These are phyloP conservation scores for Oegoconia quadripuncta DNA, from an alignment of 2,888 invertebrate genomes.

Conservation along the genomic window DNA sequence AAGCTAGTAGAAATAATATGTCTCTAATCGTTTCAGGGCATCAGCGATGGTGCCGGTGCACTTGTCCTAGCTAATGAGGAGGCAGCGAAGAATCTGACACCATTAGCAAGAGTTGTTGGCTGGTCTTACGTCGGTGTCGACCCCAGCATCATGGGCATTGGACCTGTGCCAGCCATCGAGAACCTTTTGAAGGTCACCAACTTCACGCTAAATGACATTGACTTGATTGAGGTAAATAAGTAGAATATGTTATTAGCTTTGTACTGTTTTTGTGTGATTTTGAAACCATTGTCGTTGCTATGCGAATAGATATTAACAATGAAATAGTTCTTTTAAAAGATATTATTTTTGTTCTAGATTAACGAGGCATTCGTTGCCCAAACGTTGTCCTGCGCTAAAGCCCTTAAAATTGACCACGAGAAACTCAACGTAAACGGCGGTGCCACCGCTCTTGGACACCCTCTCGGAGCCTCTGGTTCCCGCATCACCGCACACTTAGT, in stretches of 20 bases:
- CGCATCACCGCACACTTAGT: conserved; percentile 95
- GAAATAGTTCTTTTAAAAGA: no score
- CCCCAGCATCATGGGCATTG: conserved; percentile 98
- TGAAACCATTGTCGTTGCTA: not conserved
- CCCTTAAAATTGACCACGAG: conserved; percentile 89
- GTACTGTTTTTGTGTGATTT: not conserved
- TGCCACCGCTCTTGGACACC: conserved; percentile 98
- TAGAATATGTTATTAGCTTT: not conserved
- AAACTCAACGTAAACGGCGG: conserved; percentile 97
- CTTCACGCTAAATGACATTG: conserved; percentile 90
- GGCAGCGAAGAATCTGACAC: conserved; percentile 91
- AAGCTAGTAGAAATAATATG: no score
- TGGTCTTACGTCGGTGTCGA: conserved; percentile 97
- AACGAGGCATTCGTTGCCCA: conserved; percentile 99
- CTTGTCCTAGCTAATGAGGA: conserved; percentile 94
- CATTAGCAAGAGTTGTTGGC: conserved; percentile 93
- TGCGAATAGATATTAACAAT: not conserved
- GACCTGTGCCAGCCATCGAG: conserved; percentile 96
- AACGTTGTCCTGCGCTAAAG: conserved; percentile 94
- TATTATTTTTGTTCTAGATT: conserved; percentile 80
- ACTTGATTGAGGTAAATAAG: conserved; percentile 89
- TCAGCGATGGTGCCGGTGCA: conserved; percentile 98
- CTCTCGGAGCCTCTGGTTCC: conserved; percentile 95
- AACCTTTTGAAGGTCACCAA: conserved; percentile 89
- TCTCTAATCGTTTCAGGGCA: conserved; percentile 81